phyloP scores from a whole-genome alignment of 2,888 invertebrate genomes.

The Agriopis leucophaearia region DNA sequence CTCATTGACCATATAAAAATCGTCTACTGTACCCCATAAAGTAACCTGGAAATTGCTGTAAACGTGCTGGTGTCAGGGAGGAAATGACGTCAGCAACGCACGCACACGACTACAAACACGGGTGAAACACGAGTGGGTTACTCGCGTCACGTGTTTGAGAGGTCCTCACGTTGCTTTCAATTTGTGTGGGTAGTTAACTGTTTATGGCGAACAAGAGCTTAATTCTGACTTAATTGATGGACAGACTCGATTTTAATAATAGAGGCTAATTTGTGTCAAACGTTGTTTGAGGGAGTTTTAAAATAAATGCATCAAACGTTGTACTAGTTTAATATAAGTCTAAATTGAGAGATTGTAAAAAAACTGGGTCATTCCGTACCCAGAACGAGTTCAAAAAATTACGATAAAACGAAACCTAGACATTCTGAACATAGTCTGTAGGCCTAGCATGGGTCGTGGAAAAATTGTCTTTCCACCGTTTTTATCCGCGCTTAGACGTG shows the following conservation, averaged over 20 bases:
- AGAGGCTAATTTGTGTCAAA: neutral
- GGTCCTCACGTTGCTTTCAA: conserved; percentile 37
- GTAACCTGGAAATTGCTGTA: conserved; percentile 32
- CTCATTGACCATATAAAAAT: conserved; percentile 22
- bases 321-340: no score
- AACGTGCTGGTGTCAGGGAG: conserved; percentile 40
- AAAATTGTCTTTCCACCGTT: no score
- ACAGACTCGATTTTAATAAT: conserved; percentile 32
- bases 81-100: conserved; percentile 56
- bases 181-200: conserved; percentile 28
- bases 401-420: no score
- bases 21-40: conserved; percentile 34
- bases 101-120: conserved; percentile 24
- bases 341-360: no score
- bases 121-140: conserved; percentile 9
- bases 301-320: no score
- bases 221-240: neutral
- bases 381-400: no score
- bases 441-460: no score
- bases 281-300: no score
- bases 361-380: no score
- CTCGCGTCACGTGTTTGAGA: conserved; percentile 56
- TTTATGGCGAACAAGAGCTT: conserved; percentile 20
- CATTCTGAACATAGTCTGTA: no score
- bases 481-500: no score